These are phyloP conservation scores for Philaethria dido DNA, from an alignment of 2,888 invertebrate genomes.

Conservation along the genomic window DNA sequence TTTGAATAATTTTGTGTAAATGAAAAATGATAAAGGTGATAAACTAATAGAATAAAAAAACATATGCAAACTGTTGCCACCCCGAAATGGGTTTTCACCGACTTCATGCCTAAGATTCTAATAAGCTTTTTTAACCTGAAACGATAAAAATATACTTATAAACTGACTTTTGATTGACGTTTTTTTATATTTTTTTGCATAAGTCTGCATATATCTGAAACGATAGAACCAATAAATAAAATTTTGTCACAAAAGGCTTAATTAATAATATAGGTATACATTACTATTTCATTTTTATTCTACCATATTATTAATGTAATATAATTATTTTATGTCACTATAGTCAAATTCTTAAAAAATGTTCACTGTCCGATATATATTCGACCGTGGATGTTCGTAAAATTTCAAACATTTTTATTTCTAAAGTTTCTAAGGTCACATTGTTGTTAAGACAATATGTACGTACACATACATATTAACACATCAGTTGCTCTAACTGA, in stretches of 20 bases:
- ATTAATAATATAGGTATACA: neutral
- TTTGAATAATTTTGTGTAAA: slow-evolving; percentile 33
- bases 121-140: slow-evolving; percentile 60
- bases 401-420: neutral
- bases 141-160: slow-evolving; percentile 29
- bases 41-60: slow-evolving; percentile 47
- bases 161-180: neutral
- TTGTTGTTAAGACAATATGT: slow-evolving; percentile 12
- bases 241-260: neutral
- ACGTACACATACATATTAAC: slow-evolving; percentile 18
- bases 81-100: slow-evolving; percentile 53
- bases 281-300: neutral
- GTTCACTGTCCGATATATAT: neutral
- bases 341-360: neutral
- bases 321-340: no score
- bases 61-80: slow-evolving; percentile 45
- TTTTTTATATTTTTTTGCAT: neutral
- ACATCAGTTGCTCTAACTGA: slow-evolving; percentile 11
- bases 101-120: slow-evolving; percentile 56
- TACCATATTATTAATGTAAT: neutral
- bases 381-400: neutral
- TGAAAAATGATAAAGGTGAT: slow-evolving; percentile 54
- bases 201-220: neutral
- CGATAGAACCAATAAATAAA: neutral
- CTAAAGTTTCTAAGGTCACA: neutral